Percentiles rank a stretch among this genome's conserved stretches.
Evolutionary conservation across 2,888 invertebrate genomes (phyloP).

Genomic region (Meteorus cinctellus): DNA sequence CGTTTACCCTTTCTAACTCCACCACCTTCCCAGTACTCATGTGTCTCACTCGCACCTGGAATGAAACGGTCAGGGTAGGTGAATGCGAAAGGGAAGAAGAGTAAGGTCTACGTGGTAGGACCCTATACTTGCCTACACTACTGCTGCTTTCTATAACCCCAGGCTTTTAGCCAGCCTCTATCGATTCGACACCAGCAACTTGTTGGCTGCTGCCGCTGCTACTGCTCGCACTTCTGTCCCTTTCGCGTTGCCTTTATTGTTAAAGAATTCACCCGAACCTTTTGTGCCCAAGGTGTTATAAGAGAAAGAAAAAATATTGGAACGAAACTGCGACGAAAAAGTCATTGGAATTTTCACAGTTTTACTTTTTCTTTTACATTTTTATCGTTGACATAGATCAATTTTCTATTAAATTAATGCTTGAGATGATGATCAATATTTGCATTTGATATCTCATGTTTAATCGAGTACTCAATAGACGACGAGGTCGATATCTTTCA

Average conservation of each 20-base stretch:
- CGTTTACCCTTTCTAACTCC: neutral
- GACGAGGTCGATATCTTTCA: too few species aligned
- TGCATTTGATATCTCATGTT: too few species aligned
- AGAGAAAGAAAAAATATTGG: neutral
- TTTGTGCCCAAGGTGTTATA: neutral
- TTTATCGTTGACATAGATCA: neutral
- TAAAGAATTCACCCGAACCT: constrained; percentile 13
- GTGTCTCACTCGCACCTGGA: neutral
- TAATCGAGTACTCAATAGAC: too few species aligned
- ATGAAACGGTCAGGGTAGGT: constrained; percentile 11
- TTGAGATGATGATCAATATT: too few species aligned
- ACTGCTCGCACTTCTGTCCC: constrained; percentile 30
- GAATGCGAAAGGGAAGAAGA: neutral
- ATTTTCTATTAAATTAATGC: neutral
- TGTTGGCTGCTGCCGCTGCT: constrained; percentile 63
- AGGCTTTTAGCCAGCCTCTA: constrained; percentile 63
- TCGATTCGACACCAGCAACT: constrained; percentile 72
- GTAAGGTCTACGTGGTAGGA: constrained; percentile 53
- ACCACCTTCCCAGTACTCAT: neutral
- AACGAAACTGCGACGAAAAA: neutral
- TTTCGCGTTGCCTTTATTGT: constrained; percentile 7
- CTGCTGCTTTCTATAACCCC: constrained; percentile 48
- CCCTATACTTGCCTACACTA: constrained; percentile 59
- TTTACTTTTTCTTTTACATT: neutral
- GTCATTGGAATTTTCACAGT: neutral